These are phyloP conservation scores for Eospalax fontanierii DNA, from an alignment of 2,797 vertebrate genomes.

Conservation along the genomic window DNA sequence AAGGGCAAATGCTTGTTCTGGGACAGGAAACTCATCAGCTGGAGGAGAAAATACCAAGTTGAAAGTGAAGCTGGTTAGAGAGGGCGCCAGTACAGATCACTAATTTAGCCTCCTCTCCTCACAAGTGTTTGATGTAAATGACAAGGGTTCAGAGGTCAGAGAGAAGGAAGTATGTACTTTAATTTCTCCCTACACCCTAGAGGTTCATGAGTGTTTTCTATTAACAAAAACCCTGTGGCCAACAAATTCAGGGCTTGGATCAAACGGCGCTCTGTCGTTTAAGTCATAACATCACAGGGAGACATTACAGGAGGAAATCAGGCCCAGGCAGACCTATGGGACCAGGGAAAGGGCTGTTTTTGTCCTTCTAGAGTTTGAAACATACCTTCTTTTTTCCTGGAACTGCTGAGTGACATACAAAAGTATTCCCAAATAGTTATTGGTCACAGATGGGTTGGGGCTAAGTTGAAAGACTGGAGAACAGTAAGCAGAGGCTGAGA, in stretches of 20 bases:
- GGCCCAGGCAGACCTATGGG: conserved; percentile 61
- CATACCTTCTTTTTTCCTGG: conserved; percentile 1
- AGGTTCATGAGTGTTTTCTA: conserved; percentile 82
- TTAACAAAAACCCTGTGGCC: conserved; percentile 84
- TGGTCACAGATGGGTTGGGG: background rate
- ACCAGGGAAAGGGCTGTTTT: conserved; percentile 46
- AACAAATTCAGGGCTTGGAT: conserved; percentile 82
- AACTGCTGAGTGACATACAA: conserved; percentile 55
- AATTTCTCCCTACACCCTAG: conserved; percentile 77
- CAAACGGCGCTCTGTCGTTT: conserved; percentile 79
- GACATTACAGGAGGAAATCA: conserved; percentile 75
- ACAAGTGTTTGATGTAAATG: conserved; percentile 78
- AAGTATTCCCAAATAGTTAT: conserved; percentile 63
- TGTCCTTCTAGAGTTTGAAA: conserved; percentile 70
- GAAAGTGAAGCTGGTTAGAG: conserved; percentile 68
- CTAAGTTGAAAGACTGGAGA: background rate
- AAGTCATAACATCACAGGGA: conserved; percentile 81
- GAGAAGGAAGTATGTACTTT: conserved; percentile 78
- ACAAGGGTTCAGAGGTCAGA: conserved; percentile 79
- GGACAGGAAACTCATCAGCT: conserved; percentile 57
- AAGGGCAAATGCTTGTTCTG: conserved; percentile 9
- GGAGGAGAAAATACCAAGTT: conserved; percentile 70
- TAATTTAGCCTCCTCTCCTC: conserved; percentile 77
- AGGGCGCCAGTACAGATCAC: conserved; percentile 69
- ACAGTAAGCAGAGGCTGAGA: background rate